Evolutionary conservation across 64 coral and sea anemone species (phyloP).

Genomic region (Stylophora pistillata): DNA sequence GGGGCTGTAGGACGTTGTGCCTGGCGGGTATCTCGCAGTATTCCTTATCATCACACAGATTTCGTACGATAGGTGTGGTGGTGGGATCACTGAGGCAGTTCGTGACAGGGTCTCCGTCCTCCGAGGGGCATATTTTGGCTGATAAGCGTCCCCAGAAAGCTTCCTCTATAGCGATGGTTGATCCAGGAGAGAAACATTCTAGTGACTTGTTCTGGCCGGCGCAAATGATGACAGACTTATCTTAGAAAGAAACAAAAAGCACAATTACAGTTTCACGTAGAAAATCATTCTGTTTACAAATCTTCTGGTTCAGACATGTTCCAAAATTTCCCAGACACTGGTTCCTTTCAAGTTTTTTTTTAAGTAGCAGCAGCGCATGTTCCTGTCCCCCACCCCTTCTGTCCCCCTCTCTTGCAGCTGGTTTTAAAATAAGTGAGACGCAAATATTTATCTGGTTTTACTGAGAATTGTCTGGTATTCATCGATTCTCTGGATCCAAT

Average conservation of each 20-base stretch:
- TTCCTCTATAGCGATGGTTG: conserved; percentile 80
- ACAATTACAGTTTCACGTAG: neutral
- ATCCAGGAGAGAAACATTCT: conserved; percentile 90
- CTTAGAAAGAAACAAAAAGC: conserved; percentile 13
- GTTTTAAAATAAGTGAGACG: too few species aligned
- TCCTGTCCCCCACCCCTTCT: too few species aligned
- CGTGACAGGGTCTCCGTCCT: conserved; percentile 76
- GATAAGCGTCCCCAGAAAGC: conserved; percentile 90
- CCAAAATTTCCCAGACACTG: too few species aligned
- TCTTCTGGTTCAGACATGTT: too few species aligned
- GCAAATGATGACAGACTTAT: conserved; percentile 83
- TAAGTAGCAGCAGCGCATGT: too few species aligned
- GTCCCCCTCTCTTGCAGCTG: too few species aligned
- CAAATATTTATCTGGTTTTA: too few species aligned
- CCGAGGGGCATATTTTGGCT: conserved; percentile 72
- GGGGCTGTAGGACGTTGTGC: conserved; percentile 74
- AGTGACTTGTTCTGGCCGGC: conserved; percentile 93
- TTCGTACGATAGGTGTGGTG: conserved; percentile 54
- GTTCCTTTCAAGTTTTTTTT: too few species aligned
- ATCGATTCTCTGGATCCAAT: too few species aligned
- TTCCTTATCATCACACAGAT: conserved; percentile 83
- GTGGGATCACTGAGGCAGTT: conserved; percentile 58
- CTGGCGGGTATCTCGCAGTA: conserved; percentile 83
- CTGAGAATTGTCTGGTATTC: too few species aligned
- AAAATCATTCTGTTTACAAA: neutral